Conservation (phyloP, 2,888 invertebrate species). For the Acleris laterana region DNA sequence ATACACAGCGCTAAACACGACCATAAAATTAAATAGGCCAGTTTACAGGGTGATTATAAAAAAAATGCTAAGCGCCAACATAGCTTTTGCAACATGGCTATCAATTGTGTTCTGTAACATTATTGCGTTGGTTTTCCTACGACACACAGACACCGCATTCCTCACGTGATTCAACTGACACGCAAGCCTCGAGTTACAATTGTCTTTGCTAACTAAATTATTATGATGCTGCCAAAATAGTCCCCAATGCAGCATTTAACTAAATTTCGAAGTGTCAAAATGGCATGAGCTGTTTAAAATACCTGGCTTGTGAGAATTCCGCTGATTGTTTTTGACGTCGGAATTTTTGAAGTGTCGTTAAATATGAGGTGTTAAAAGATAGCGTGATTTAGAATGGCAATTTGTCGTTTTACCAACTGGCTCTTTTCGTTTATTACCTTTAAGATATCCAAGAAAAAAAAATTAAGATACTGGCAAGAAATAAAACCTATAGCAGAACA, state of each 20-base stretch:
- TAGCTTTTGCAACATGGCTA: too few species aligned
- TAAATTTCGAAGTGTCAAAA: constrained; percentile 17
- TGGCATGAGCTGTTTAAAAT: constrained; percentile 7
- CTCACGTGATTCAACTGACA: background rate
- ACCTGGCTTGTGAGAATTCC: background rate
- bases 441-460: too few species aligned
- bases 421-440: too few species aligned
- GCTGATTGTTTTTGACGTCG: constrained; percentile 3
- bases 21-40: too few species aligned
- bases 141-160: too few species aligned
- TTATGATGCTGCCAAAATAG: constrained; percentile 37
- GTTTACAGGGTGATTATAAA: too few species aligned
- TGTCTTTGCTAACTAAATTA: constrained; percentile 58
- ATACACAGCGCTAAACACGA: too few species aligned
- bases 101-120: too few species aligned
- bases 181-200: constrained; percentile 38
- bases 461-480: too few species aligned
- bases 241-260: constrained; percentile 51
- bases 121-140: too few species aligned
- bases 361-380: background rate
- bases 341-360: constrained; percentile 1
- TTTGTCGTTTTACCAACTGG: background rate
- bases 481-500: too few species aligned
- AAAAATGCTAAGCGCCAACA: too few species aligned
- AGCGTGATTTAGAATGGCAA: background rate